Base-by-base conservation (phyloP, 1,140 invertebrate species). In the Cyclina sinensis region DNA sequence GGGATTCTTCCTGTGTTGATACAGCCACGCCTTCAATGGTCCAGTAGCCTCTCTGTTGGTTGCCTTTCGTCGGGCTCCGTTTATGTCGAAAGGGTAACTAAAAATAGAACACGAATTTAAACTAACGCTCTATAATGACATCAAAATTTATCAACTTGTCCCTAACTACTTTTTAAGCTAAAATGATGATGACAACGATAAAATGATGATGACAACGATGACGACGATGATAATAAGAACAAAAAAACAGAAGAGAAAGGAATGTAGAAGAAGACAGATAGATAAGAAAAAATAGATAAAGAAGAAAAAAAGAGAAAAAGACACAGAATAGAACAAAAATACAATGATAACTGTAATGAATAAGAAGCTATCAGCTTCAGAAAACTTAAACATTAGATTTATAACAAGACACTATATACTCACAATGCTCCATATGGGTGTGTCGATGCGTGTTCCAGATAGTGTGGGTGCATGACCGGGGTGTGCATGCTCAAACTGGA, bases 1-100 rank as follows among this genome's bases (percentile, higher is more conserved):
- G 0, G 99, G 99, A 96, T 99, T 99, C 96, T 99, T 99, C 96
- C 99, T 98, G 96, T 99, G 99, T 94, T 99, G 98, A 95, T 99
- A 99, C 3, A 99, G 96, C 99, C 99, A 99, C 21, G 98, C 98
- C 95, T 99, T 99, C 21, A 99, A 96, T 5, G 98, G 99, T 39
- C 98, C 98, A 43, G 99, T 99, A 1, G 98, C 98, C 95, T 99
- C 99, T 79, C 98, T 96, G 3, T 99, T 99, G 2, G 98, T 99
- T 95, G 99, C 99, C 96, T 99, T 99, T 73, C 98, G 96, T 83
- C 98, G 96, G 46, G 98, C 98, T 54, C 98, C 88, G 94, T 99
- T 96, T 95, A 99, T 98, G 95, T 99, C 99, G 35, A 98, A 98
- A 65, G 98, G 98, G 93, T 98, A 99, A 91, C 98, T 99, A 74